Conservation (phyloP, 2,888 invertebrate species). For the Morpho achilles region DNA sequence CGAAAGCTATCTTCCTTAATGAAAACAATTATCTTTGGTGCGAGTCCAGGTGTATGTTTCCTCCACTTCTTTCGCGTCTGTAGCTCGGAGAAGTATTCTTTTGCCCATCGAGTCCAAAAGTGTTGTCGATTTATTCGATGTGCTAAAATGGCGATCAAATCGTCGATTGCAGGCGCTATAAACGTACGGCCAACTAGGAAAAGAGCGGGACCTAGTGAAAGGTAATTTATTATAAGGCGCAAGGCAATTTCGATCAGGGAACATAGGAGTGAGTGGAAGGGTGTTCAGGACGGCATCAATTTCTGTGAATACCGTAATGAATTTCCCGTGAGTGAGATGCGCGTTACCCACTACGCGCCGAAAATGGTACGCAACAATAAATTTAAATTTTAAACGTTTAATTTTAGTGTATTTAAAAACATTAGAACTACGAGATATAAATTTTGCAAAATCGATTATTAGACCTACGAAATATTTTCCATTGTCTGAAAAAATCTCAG, state of each 20-base stretch:
- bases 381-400: not conserved
- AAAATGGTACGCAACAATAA: not conserved
- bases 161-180: not conserved
- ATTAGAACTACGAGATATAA: conserved; percentile 16
- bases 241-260: conserved; percentile 13
- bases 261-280: conserved; percentile 20
- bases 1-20: not conserved
- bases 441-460: conserved; percentile 22
- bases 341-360: conserved; percentile 2
- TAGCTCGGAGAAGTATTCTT: conserved; percentile 4
- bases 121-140: not conserved
- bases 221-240: too few relatives aligned
- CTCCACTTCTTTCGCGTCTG: conserved; percentile 2
- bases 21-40: not conserved
- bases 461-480: conserved; percentile 27
- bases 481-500: conserved; percentile 30
- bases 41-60: not conserved
- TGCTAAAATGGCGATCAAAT: not conserved
- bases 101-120: conserved; percentile 7
- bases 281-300: conserved; percentile 23
- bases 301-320: conserved; percentile 18
- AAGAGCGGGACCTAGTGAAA: conserved; percentile 1
- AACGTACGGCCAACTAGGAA: conserved; percentile 1
- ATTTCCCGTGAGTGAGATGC: conserved; percentile 12
- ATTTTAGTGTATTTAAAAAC: conserved; percentile 14